Base-by-base conservation (phyloP, 2,113 vertebrate species). In the Engraulis encrasicolus region DNA sequence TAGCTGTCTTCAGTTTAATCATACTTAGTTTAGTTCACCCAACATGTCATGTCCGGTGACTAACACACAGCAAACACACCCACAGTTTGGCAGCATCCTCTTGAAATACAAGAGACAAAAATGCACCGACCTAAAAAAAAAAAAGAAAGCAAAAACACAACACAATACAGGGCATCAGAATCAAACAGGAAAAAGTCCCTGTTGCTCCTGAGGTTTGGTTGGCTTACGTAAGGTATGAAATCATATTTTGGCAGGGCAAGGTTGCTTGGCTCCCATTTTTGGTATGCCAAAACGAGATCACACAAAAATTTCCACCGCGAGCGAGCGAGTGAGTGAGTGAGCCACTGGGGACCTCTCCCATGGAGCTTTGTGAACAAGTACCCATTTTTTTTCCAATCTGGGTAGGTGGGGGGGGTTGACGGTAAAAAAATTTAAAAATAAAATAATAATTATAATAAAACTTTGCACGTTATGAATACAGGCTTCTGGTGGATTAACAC, bases 181-280 rank as follows among this genome's bases (percentile, higher is more conserved):
- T 52, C 54, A 40, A 34, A 80, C 19, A 45, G n/a, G n/a, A 82
- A 50, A 82, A 90, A 90, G 80, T 84, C 89, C 85, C 84, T 89
- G 84, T 85, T 74, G 54, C 83, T 84, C 86, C 84, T 85, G 83
- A 88, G 85, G 85, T n/a, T n/a, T n/a, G n/a, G n/a, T 31, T 38
- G 74, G 81, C 85, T 93, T 88, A 91, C 52, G 81, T 89, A 91
- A 92, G 78, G 88, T 85, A 91, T 93, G 90, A 94, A 91, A 90
- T 93, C 91, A 91, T 91, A 93, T 91, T 90, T n/a, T 94, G 92
- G 92, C 90, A 91, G 78, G 54, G 84, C 85, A 86, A n/a, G 5
- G 79, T 84, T 84, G 88, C 86, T 36, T 80, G 78, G 81, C 85
- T 91, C 85, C 86, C 52, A 81, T 87, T 91, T n/a, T 85, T 88